phyloP scores from a whole-genome alignment of 2,888 invertebrate genomes.

The Dasypogon diadema region DNA sequence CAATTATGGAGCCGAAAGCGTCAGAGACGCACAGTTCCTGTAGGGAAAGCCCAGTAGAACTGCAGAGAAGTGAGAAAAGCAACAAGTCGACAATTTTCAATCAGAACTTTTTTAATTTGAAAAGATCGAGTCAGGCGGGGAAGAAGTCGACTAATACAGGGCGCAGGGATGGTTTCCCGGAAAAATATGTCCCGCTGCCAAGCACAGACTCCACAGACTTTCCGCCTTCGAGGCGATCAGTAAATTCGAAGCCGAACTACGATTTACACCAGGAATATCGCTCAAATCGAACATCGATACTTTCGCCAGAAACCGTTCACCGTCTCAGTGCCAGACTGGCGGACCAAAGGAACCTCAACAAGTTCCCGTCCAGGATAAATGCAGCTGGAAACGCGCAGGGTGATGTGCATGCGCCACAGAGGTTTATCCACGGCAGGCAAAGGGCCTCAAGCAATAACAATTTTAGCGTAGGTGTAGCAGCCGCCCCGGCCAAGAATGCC shows the following conservation, averaged over 20 bases:
- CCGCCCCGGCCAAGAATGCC: not conserved
- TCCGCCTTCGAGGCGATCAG: not conserved
- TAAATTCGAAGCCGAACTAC: constrained; percentile 16
- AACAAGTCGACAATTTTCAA: constrained; percentile 52
- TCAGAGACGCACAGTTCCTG: not conserved
- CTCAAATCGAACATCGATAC: constrained; percentile 63
- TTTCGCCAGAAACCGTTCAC: constrained; percentile 67
- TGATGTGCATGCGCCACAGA: no score
- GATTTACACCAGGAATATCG: constrained; percentile 50
- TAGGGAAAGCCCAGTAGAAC: not conserved
- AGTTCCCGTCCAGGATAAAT: not conserved
- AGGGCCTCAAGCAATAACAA: constrained; percentile 32
- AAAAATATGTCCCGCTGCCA: constrained; percentile 47
- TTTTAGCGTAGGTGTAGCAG: constrained; percentile 1
- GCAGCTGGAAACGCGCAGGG: no score
- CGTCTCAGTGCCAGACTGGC: constrained; percentile 63
- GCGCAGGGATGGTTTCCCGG: not conserved
- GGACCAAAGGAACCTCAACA: constrained; percentile 50
- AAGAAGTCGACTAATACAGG: constrained; percentile 28
- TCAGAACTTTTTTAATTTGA: constrained; percentile 56
- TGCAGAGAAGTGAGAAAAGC: not conserved
- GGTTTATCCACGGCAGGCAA: not conserved
- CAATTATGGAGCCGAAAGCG: not conserved
- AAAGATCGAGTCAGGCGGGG: constrained; percentile 50
- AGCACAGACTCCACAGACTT: not conserved